Conservation (phyloP, 2,888 invertebrate genomes). For the Cantharis rustica region DNA sequence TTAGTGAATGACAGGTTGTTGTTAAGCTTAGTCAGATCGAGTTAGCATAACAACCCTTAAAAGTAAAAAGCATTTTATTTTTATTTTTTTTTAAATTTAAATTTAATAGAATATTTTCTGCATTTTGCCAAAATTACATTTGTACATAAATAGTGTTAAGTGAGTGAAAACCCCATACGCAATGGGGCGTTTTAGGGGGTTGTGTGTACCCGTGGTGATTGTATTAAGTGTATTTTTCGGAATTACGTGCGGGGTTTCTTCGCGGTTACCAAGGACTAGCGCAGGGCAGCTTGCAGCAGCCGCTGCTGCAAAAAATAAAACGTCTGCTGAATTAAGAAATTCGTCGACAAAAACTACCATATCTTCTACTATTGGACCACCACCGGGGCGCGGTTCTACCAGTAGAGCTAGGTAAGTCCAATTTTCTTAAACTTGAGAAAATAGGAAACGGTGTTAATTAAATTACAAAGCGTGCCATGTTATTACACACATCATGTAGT, state of each 20-base stretch:
- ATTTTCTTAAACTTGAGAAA: not conserved
- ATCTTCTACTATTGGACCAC: slow-evolving; percentile 44
- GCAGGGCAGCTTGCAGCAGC: slow-evolving; percentile 60
- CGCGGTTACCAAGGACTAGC: slow-evolving; percentile 64
- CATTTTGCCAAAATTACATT: not conserved
- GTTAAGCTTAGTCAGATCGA: slow-evolving; percentile 11
- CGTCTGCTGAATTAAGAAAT: slow-evolving; percentile 47
- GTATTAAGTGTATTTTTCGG: slow-evolving; percentile 41
- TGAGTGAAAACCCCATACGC: slow-evolving; percentile 16
- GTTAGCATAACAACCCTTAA: not conserved
- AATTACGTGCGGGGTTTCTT: slow-evolving; percentile 57
- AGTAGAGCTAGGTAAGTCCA: slow-evolving; percentile 46
- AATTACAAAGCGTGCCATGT: not conserved
- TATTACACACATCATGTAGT: not conserved
- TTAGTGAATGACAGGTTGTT: slow-evolving; percentile 44
- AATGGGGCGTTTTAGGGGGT: slow-evolving; percentile 48
- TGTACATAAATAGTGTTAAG: not conserved
- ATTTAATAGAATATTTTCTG: not conserved
- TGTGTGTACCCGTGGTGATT: slow-evolving; percentile 47
- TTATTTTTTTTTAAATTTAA: not conserved
- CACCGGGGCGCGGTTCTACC: slow-evolving; percentile 48
- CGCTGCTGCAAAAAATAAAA: slow-evolving; percentile 54
- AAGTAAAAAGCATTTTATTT: not conserved
- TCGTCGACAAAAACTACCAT: slow-evolving; percentile 30
- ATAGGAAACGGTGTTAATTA: not conserved